Evolutionary conservation across 1,140 invertebrate genomes (phyloP).

Genomic region (Aradophagus sp.): DNA sequence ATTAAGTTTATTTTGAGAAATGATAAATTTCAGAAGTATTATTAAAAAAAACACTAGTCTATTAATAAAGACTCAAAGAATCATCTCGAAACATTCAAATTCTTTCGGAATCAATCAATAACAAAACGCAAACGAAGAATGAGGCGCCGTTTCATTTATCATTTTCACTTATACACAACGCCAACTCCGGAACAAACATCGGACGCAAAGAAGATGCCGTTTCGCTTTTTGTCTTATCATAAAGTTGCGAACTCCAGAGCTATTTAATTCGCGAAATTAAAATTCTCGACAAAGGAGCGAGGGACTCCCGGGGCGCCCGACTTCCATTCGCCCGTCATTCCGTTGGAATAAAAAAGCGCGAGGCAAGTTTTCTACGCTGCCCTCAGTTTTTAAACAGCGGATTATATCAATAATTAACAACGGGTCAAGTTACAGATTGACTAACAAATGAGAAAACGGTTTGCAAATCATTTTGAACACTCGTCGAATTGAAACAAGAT

Average conservation of each 20-base stretch:
- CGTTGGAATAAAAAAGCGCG: slow-evolving; percentile 40
- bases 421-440: slow-evolving; percentile 5
- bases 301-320: slow-evolving; percentile 16
- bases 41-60: too few relatives aligned
- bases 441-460: slow-evolving; percentile 1
- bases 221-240: slow-evolving; percentile 38
- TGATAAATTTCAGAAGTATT: too few relatives aligned
- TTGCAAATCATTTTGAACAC: slow-evolving; percentile 13
- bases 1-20: too few relatives aligned
- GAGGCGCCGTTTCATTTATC: too few relatives aligned
- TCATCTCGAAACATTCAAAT: too few relatives aligned
- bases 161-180: too few relatives aligned
- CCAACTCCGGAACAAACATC: too few relatives aligned
- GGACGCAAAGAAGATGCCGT: slow-evolving; percentile 25
- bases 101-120: too few relatives aligned
- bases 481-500: too few relatives aligned
- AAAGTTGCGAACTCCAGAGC: slow-evolving; percentile 39
- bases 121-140: too few relatives aligned
- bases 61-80: too few relatives aligned
- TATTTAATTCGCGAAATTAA: slow-evolving; percentile 54
- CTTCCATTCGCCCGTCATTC: slow-evolving; percentile 24
- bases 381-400: slow-evolving; percentile 46
- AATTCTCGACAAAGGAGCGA: slow-evolving; percentile 42
- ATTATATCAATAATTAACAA: slow-evolving; percentile 35
- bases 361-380: slow-evolving; percentile 21